phyloP scores from a whole-genome alignment of 2,113 vertebrate species.

The Pseudonaja textilis region DNA sequence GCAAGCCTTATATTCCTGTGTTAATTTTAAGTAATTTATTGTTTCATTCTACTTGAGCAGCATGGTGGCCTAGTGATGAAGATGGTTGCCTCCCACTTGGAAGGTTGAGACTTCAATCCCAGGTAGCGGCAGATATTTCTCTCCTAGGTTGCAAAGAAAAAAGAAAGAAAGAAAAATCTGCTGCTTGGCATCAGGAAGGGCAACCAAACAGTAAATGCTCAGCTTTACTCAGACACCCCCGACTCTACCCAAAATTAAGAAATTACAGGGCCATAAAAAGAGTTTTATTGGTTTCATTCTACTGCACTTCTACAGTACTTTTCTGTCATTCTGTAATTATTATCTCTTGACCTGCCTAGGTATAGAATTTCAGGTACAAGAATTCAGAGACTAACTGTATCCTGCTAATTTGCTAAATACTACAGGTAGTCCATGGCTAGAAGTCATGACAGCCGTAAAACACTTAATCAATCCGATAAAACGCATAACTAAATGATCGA shows the following conservation, averaged over 20 bases:
- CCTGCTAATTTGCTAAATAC: neutral
- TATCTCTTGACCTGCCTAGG: neutral
- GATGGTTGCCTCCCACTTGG: too few relatives aligned
- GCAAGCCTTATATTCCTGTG: neutral
- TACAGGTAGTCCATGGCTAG: neutral
- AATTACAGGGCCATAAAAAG: too few relatives aligned
- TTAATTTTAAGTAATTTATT: neutral
- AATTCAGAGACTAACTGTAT: neutral
- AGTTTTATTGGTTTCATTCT: neutral
- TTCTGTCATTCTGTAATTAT: neutral
- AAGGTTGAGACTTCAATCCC: too few relatives aligned
- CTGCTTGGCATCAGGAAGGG: too few relatives aligned
- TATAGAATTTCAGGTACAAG: neutral
- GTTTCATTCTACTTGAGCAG: neutral
- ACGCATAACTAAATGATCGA: too few relatives aligned
- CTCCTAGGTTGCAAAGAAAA: too few relatives aligned
- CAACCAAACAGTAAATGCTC: too few relatives aligned
- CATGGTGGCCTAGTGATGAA: too few relatives aligned
- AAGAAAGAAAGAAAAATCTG: too few relatives aligned
- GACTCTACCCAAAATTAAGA: too few relatives aligned
- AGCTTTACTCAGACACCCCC: too few relatives aligned
- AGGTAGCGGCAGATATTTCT: too few relatives aligned
- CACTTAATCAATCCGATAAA: neutral
- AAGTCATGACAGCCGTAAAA: neutral
- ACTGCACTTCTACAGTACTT: neutral